Conservation (phyloP, 2,113 vertebrate species). For the Pterocles burchelli region DNA sequence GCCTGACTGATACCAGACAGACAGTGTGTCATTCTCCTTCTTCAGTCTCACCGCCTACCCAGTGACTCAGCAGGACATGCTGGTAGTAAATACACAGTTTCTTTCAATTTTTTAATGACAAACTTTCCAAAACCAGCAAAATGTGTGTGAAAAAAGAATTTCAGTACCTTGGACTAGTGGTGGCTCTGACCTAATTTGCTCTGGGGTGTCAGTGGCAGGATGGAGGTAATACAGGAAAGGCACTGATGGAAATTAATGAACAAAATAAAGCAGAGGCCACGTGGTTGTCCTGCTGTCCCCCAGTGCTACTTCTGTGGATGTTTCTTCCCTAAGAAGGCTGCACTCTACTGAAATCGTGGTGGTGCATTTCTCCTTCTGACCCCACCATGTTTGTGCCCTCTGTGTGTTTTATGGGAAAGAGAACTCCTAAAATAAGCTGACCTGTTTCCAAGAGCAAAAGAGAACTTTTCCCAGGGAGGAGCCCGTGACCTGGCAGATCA, state of each 20-base stretch:
- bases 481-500: neutral
- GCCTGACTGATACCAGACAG: neutral
- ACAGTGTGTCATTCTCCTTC: neutral
- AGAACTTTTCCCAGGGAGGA: neutral
- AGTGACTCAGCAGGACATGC: neutral
- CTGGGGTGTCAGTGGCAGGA: neutral
- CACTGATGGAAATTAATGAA: neutral
- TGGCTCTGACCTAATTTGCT: neutral
- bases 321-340: neutral
- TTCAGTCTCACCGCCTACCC: neutral
- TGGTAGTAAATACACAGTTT: neutral
- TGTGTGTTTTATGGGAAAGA: fast-evolving
- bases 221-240: neutral
- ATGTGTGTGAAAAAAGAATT: neutral
- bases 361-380: neutral
- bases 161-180: neutral
- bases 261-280: neutral
- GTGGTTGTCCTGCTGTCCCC: neutral
- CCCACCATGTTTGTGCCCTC: neutral
- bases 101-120: neutral
- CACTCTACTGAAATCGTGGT: neutral
- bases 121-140: neutral
- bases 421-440: neutral
- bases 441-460: neutral
- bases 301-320: neutral